These are phyloP conservation scores for Greenwoodochromis staneri DNA, from an alignment of 2,113 vertebrate species.

Conservation along the genomic window DNA sequence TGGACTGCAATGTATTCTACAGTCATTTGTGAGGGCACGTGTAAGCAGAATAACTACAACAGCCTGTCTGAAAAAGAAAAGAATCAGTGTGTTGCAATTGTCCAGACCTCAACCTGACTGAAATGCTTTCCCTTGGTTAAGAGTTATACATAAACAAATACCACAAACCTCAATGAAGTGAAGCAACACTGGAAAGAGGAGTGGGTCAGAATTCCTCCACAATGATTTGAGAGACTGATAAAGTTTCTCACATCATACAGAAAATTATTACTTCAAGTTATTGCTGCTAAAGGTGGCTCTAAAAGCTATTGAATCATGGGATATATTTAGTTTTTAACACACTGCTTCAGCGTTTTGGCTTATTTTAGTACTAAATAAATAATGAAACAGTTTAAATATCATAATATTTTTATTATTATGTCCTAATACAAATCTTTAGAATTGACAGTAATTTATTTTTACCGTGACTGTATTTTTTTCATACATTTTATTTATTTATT, in stretches of 20 bases:
- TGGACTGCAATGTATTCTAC: neutral
- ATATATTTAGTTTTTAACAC: neutral
- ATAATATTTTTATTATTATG: neutral
- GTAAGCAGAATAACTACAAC: neutral
- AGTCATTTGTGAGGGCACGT: neutral
- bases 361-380: neutral
- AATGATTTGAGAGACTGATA: neutral
- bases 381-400: neutral
- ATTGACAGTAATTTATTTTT: neutral
- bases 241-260: neutral
- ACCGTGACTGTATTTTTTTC: neutral
- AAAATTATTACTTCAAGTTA: neutral
- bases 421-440: neutral
- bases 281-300: neutral
- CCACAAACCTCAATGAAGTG: neutral
- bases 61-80: neutral
- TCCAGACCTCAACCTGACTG: neutral
- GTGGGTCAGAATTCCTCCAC: neutral
- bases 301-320: neutral
- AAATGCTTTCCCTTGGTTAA: neutral
- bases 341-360: neutral
- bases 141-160: neutral
- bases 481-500: neutral
- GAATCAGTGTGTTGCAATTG: neutral
- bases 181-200: neutral